Evolutionary conservation across 2,797 vertebrate species (phyloP), one percentile per base, ranked within the genome.

Genomic region (Dendrocincla fuliginosa): DNA sequence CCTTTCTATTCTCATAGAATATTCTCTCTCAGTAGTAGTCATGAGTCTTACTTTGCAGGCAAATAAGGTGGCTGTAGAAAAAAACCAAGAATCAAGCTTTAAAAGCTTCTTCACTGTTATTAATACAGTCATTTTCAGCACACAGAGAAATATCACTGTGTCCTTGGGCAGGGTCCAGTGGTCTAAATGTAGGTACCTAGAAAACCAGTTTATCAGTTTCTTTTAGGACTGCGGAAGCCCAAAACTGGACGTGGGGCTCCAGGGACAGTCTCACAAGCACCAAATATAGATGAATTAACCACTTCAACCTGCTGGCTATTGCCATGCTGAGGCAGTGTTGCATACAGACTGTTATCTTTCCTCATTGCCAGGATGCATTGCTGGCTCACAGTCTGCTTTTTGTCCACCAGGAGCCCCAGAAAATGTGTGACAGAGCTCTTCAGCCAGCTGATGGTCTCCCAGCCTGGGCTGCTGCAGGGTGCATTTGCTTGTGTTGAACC

Each of bases 301-400:
- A 33, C 46, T 59, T 49, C 61, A 59, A 16, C 9, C 16, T n/a
- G 11, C 35, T 55, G 59, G 32, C 52, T 71, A 16, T 12, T 16
- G 52, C 23, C 4, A 2, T 37, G 27, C 33, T 60, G 52, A 33
- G 64, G 28, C 35, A 23, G 7, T 3, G 13, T 10, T 28, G 13
- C 25, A 37, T 4, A 20, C 22, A 27, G 24, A 24, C 44, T 44
- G 25, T 13, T 16, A 63, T 15, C 12, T 28, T 24, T 84, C 32
- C 32, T 32, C 1, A 0, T 19, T 57, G 33, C 32, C 41, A 44
- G 35, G 35, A 75, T 1, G 0, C 16, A 13, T 57, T 57, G 15
- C 28, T 15, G 61, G n/a, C 10, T 83, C 33, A 33, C 1, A 1
- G 20, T 33, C 24, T 49, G 19, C 1, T 3, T 55, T 19, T 46